Conservation (phyloP, 2,797 vertebrate genomes). For the Momotus momota region DNA sequence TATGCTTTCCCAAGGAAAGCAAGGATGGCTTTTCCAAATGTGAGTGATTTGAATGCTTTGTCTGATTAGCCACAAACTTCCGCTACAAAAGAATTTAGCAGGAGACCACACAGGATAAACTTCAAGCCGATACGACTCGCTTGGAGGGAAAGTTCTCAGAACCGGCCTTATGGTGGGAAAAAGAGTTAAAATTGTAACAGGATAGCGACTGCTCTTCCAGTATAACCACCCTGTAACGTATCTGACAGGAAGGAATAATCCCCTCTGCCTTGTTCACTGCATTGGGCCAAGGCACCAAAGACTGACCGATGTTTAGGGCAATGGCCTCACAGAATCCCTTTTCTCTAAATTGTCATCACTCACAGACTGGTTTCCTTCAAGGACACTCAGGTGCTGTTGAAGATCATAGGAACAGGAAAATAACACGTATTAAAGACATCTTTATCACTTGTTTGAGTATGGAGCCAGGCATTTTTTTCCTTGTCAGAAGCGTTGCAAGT, state of each 20-base stretch:
- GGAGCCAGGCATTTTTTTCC: background rate
- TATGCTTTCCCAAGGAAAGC: background rate
- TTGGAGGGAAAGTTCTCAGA: background rate
- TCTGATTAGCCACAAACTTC: slow-evolving; percentile 1
- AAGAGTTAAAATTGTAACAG: background rate
- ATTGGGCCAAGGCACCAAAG: background rate
- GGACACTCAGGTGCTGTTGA: background rate
- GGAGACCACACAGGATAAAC: background rate
- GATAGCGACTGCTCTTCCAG: background rate
- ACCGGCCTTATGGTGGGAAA: background rate
- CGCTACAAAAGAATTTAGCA: background rate
- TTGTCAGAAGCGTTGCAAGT: background rate
- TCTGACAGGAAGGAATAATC: background rate
- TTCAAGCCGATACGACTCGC: background rate
- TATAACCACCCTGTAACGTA: background rate
- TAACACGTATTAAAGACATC: background rate
- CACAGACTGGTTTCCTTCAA: background rate
- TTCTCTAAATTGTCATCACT: background rate
- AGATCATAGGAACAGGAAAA: background rate
- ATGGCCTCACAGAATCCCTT: background rate
- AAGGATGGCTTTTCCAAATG: background rate
- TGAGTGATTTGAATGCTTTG: background rate
- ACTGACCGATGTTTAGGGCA: background rate
- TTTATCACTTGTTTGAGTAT: background rate
- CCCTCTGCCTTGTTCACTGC: background rate